Conservation (phyloP, 2,113 vertebrate genomes). For the Egretta garzetta region DNA sequence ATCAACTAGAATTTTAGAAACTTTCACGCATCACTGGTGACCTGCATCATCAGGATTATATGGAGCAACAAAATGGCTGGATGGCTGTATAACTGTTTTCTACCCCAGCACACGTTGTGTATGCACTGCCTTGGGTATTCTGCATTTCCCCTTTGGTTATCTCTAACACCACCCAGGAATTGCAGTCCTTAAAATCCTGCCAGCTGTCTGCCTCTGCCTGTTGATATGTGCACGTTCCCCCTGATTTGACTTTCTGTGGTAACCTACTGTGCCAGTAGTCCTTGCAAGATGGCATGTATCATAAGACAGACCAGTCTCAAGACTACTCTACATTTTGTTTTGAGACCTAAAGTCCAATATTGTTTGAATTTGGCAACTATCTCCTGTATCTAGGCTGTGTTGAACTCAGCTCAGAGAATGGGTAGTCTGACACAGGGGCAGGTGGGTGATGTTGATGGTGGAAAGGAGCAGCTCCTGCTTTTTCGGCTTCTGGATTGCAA, state of each 20-base stretch:
- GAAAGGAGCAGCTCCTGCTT: background rate
- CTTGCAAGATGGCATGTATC: background rate
- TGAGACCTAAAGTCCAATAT: background rate
- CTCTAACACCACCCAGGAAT: background rate
- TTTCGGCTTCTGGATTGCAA: background rate
- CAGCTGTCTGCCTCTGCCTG: background rate
- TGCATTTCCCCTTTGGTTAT: background rate
- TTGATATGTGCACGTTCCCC: fast-evolving
- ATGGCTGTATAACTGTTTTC: background rate
- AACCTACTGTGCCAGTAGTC: background rate
- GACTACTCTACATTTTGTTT: background rate
- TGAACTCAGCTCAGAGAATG: background rate
- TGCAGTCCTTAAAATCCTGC: background rate
- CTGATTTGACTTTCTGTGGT: background rate
- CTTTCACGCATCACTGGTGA: background rate
- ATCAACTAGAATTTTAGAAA: background rate
- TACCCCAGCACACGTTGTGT: background rate
- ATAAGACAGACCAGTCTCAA: background rate
- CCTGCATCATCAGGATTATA: background rate
- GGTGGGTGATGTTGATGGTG: background rate
- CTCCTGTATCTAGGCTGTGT: background rate
- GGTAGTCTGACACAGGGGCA: background rate
- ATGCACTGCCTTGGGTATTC: background rate
- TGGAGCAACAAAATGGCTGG: background rate
- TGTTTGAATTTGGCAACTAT: background rate